Conservation (phyloP, 2,888 invertebrate genomes). For the Drosophila hawaiiensis region DNA sequence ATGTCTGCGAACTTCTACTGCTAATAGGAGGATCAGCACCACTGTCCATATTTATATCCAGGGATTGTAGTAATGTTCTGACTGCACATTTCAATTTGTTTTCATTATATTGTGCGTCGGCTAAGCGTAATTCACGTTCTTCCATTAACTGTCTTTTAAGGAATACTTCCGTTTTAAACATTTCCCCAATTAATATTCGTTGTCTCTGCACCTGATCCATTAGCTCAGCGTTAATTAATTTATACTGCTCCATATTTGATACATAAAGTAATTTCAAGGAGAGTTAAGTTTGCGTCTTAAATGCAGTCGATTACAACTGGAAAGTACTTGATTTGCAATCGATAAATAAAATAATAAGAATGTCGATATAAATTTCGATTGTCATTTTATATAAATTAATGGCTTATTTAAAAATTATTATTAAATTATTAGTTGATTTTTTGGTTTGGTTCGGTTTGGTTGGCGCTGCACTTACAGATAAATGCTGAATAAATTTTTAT, state of each 20-base stretch:
- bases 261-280: not conserved
- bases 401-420: not conserved
- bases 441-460: not conserved
- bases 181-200: conserved; percentile 17
- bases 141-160: conserved; percentile 37
- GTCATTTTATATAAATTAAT: not conserved
- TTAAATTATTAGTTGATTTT: not conserved
- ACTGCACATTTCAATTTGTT: conserved; percentile 41
- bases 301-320: not conserved
- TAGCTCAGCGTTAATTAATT: conserved; percentile 26
- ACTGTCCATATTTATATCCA: conserved; percentile 23
- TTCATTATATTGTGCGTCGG: conserved; percentile 28
- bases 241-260: conserved; percentile 11
- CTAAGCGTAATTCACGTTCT: conserved; percentile 36
- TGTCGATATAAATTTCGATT: not conserved
- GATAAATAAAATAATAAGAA: not conserved
- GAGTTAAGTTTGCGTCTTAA: not conserved
- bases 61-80: conserved; percentile 13
- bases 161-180: conserved; percentile 15
- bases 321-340: not conserved
- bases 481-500: not conserved
- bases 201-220: conserved; percentile 45
- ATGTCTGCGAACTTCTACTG: not conserved
- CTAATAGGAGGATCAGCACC: not conserved
- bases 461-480: not conserved